Evolutionary conservation across 2,888 invertebrate genomes (phyloP).

Genomic region (Entomobrya multifasciata): DNA sequence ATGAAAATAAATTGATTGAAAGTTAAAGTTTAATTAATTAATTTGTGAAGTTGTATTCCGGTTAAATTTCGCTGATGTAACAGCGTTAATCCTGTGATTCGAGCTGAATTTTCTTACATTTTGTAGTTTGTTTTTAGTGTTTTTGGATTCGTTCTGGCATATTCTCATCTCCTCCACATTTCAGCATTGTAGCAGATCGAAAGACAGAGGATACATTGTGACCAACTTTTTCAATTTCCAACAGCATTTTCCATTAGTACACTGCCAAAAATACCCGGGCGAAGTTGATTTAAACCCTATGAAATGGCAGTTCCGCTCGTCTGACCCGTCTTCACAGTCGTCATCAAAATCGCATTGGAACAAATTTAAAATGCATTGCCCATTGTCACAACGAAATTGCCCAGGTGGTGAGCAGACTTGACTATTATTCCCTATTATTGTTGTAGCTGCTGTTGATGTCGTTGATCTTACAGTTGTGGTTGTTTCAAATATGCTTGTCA

Average conservation of each 20-base stretch:
- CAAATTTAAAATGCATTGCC: constrained; percentile 47
- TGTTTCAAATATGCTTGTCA: background rate
- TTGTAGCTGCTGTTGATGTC: background rate
- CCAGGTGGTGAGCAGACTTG: constrained; percentile 21
- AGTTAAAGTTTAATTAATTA: too few relatives aligned
- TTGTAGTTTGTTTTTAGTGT: too few relatives aligned
- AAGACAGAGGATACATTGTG: too few relatives aligned
- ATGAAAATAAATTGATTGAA: too few relatives aligned
- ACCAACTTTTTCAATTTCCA: too few relatives aligned
- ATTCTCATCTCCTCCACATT: too few relatives aligned
- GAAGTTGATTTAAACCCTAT: constrained; percentile 2
- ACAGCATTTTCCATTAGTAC: constrained; percentile 53
- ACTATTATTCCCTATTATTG: constrained; percentile 18
- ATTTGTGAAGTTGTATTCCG: too few relatives aligned
- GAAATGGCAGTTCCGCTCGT: constrained; percentile 32
- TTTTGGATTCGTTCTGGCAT: too few relatives aligned
- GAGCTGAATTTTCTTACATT: too few relatives aligned
- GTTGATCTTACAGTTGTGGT: background rate
- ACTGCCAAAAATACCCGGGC: constrained; percentile 44
- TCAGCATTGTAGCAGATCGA: too few relatives aligned
- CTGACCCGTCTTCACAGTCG: constrained; percentile 54
- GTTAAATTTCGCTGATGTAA: too few relatives aligned
- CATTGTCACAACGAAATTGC: constrained; percentile 56
- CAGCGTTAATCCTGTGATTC: too few relatives aligned
- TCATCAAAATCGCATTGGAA: constrained; percentile 51